A percentile compares a stretch with the other conserved stretches of the same genome.
Evolutionary conservation across 2,113 vertebrate species (phyloP).

Genomic region (Pogona vitticeps): DNA sequence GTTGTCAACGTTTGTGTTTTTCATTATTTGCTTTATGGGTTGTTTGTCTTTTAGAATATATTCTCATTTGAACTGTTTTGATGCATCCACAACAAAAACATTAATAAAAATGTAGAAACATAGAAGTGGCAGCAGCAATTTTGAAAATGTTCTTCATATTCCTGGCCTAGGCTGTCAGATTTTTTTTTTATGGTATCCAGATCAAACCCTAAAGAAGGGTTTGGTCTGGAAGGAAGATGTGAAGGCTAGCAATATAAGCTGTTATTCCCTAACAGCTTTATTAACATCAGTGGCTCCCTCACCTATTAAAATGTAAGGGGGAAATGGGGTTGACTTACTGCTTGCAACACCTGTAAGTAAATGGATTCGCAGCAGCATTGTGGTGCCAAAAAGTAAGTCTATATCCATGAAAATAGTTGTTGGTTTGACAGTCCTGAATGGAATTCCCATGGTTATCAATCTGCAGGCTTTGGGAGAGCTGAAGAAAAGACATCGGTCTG

Average conservation of each 20-base stretch:
- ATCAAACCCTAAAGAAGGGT: background rate
- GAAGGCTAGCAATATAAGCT: background rate
- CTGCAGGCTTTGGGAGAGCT: accelerated
- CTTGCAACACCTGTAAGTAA: background rate
- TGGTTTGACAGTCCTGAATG: background rate
- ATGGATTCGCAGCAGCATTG: background rate
- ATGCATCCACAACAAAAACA: background rate
- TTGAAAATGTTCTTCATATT: no score
- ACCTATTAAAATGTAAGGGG: background rate
- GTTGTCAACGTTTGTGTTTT: no score
- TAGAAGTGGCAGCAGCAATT: no score
- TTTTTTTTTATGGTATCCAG: background rate
- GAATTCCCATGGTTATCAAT: constrained; percentile 4
- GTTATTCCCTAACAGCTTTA: background rate
- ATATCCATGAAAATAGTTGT: background rate
- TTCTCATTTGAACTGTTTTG: no score
- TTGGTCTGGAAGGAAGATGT: no score
- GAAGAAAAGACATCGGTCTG: background rate
- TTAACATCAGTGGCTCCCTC: background rate
- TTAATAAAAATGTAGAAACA: background rate
- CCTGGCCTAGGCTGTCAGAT: background rate
- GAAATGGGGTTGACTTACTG: background rate
- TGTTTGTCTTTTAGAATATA: no score
- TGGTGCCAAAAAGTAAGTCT: background rate
- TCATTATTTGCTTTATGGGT: no score